These are phyloP conservation scores for Panonychus citri DNA, from an alignment of 1,140 invertebrate species.

Conservation along the genomic window DNA sequence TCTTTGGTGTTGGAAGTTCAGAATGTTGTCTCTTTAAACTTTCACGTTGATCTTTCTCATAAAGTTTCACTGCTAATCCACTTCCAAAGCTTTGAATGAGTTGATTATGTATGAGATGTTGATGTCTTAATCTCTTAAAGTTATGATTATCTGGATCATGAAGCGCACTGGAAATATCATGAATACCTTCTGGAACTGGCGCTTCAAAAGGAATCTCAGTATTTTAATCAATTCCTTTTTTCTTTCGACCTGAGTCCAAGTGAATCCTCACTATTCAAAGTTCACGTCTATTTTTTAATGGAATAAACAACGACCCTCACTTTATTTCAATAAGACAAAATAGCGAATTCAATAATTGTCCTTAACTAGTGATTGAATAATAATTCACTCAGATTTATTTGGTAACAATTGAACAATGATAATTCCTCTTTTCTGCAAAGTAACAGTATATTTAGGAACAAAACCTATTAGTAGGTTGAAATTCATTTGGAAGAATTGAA, in stretches of 20 bases:
- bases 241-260: conserved; percentile 38
- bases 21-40: conserved; percentile 48
- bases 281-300: conserved; percentile 85
- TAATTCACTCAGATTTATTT: too few species aligned
- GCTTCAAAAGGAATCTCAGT: conserved; percentile 95
- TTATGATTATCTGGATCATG: conserved; percentile 68
- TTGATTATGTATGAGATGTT: conserved; percentile 81
- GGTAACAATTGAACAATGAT: too few species aligned
- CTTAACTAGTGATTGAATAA: too few species aligned
- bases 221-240: conserved; percentile 88
- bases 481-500: too few species aligned
- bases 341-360: too few species aligned
- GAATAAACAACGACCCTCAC: conserved; percentile 88
- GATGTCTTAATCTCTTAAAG: conserved; percentile 64
- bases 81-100: conserved; percentile 38
- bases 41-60: conserved; percentile 31
- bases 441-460: too few species aligned
- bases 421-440: too few species aligned
- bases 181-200: conserved; percentile 65
- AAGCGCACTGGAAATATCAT: conserved; percentile 68
- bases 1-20: conserved; percentile 62
- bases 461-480: too few species aligned
- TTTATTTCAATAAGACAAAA: too few species aligned
- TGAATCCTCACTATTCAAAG: conserved; percentile 90
- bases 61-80: conserved; percentile 14